Conservation (phyloP, 2,888 invertebrate genomes). For the Patella caerulea region DNA sequence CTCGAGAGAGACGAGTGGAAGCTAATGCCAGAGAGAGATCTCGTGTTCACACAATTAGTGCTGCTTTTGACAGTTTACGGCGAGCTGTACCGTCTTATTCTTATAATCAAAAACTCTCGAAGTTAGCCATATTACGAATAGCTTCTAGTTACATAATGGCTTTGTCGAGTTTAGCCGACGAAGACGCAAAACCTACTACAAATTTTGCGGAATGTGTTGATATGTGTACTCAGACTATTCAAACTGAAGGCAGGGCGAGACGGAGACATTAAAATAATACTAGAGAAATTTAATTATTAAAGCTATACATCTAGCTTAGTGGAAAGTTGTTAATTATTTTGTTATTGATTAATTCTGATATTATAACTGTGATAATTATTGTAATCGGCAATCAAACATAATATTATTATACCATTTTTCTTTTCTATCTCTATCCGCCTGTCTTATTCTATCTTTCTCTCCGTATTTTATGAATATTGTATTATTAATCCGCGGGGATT, state of each 20-base stretch:
- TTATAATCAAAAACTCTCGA: constrained; percentile 92
- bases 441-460: background rate
- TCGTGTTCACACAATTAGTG: constrained; percentile 94
- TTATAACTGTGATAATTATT: constrained; percentile 4
- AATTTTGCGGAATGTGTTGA: constrained; percentile 85
- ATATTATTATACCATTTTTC: background rate
- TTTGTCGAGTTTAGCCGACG: constrained; percentile 83
- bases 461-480: background rate
- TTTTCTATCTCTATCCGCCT: background rate
- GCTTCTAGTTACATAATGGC: constrained; percentile 94
- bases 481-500: background rate
- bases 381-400: background rate
- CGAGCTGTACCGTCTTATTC: constrained; percentile 90
- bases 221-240: constrained; percentile 90
- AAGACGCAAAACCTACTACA: constrained; percentile 75
- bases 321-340: background rate
- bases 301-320: too few species aligned
- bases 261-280: constrained; percentile 73
- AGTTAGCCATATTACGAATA: constrained; percentile 90
- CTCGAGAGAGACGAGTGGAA: constrained; percentile 90
- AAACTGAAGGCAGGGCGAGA: constrained; percentile 89
- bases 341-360: constrained; percentile 3
- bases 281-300: too few species aligned
- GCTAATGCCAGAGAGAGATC: constrained; percentile 94
- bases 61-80: constrained; percentile 91